A percentile compares a stretch with the other conserved stretches of the same genome.
These are phyloP conservation scores for Drosophila demipolita DNA, from an alignment of 2,888 invertebrate species.

Conservation along the genomic window DNA sequence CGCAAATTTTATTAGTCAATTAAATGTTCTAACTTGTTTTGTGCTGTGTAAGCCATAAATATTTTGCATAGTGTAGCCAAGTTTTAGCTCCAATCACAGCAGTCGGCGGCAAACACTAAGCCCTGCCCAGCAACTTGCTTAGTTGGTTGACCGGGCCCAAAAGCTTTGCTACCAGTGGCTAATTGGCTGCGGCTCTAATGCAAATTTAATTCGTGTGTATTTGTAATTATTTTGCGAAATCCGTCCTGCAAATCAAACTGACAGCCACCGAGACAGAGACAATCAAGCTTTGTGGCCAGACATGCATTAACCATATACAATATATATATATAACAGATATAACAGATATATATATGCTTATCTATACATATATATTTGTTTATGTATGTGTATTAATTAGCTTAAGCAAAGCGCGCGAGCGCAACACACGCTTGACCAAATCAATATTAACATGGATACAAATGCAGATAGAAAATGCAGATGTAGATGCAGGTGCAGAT, in stretches of 20 bases:
- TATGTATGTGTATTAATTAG: slow-evolving; percentile 58
- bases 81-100: slow-evolving; percentile 1
- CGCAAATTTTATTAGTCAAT: not conserved
- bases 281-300: slow-evolving; percentile 29
- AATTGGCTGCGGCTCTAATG: slow-evolving; percentile 78
- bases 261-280: slow-evolving; percentile 24
- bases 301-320: slow-evolving; percentile 18
- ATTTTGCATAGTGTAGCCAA: not conserved
- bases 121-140: slow-evolving; percentile 2
- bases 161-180: slow-evolving; percentile 47
- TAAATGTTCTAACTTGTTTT: not conserved
- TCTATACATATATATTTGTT: no score
- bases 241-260: slow-evolving; percentile 74
- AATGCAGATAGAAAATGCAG: slow-evolving; percentile 3
- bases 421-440: slow-evolving; percentile 71
- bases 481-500: not conserved
- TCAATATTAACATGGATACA: slow-evolving; percentile 72
- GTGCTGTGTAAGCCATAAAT: not conserved
- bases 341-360: not conserved
- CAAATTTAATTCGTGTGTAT: slow-evolving; percentile 79
- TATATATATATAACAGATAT: not conserved
- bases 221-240: slow-evolving; percentile 79
- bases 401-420: slow-evolving; percentile 61
- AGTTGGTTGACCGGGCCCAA: slow-evolving; percentile 1
- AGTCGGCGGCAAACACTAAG: slow-evolving; percentile 8